Percentiles rank a stretch among this genome's conserved stretches.
Conservation (phyloP, 1,140 invertebrate species). For the Heliothis virescens region DNA sequence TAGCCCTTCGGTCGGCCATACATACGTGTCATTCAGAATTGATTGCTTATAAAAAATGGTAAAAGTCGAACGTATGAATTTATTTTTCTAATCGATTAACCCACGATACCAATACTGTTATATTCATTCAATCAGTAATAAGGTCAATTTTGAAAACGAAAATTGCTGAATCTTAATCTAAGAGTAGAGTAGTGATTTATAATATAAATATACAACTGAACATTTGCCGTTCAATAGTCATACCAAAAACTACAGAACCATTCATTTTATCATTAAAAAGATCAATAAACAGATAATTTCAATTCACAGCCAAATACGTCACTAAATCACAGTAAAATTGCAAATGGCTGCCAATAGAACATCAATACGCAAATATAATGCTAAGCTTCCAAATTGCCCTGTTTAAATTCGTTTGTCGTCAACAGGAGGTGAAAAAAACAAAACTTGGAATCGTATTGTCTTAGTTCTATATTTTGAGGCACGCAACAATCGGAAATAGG, state of each 20-base stretch:
- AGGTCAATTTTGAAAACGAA: no score
- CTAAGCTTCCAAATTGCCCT: constrained; percentile 11
- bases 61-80: constrained; percentile 55
- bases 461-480: constrained; percentile 37
- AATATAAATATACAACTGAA: no score
- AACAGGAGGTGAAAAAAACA: constrained; percentile 49
- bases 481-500: constrained; percentile 54
- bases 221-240: no score
- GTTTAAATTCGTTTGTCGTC: constrained; percentile 44
- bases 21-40: constrained; percentile 68
- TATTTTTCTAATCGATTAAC: constrained; percentile 36
- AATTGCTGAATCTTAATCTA: neutral
- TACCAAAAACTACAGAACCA: no score
- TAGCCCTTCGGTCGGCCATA: constrained; percentile 62
- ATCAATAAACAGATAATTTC: constrained; percentile 15
- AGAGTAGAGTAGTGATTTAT: no score
- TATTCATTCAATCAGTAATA: neutral
- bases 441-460: constrained; percentile 49
- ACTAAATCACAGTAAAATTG: constrained; percentile 20
- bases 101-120: neutral
- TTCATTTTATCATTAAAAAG: neutral
- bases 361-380: constrained; percentile 20
- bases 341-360: constrained; percentile 35
- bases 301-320: constrained; percentile 1
- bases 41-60: constrained; percentile 70